phyloP scores from a whole-genome alignment of 2,797 vertebrate species.

The Protonibea diacanthus region DNA sequence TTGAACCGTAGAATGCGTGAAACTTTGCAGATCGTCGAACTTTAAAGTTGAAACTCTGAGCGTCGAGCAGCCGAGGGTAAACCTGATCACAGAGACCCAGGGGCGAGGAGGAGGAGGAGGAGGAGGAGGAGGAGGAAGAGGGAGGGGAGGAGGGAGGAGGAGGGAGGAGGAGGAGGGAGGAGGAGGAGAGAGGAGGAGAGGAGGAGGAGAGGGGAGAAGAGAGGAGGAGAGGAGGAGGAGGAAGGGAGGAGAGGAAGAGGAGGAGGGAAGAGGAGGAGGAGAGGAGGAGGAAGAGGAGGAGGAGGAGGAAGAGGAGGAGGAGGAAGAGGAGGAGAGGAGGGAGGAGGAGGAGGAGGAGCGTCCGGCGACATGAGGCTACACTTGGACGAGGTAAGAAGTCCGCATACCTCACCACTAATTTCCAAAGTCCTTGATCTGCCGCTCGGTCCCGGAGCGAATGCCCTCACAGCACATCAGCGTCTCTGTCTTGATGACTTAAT shows the following conservation, averaged over 20 bases:
- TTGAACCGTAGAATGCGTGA: background rate
- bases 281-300: too few species aligned
- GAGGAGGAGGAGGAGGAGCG: conserved; percentile 25
- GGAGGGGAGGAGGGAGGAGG: too few species aligned
- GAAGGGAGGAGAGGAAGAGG: too few species aligned
- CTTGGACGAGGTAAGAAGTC: conserved; percentile 66
- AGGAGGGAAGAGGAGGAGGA: too few species aligned
- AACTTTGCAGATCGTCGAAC: conserved; percentile 5
- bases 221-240: too few species aligned
- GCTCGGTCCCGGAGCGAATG: conserved; percentile 39
- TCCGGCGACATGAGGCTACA: conserved; percentile 45
- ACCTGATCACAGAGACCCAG: conserved; percentile 60
- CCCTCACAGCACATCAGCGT: conserved; percentile 58
- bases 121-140: conserved; percentile 8
- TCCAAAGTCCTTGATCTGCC: conserved; percentile 71
- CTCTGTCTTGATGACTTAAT: conserved; percentile 77
- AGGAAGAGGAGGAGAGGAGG: too few species aligned
- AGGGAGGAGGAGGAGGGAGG: too few species aligned
- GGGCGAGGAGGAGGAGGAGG: background rate
- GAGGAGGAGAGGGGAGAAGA: too few species aligned
- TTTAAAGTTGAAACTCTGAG: conserved; percentile 34
- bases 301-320: background rate
- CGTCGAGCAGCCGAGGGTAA: conserved; percentile 47
- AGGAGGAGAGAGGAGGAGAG: too few species aligned
- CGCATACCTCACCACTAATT: conserved; percentile 63